Evolutionary conservation across 2,113 vertebrate species (phyloP), one percentile per base, ranked within the genome.

Genomic region (human): DNA sequence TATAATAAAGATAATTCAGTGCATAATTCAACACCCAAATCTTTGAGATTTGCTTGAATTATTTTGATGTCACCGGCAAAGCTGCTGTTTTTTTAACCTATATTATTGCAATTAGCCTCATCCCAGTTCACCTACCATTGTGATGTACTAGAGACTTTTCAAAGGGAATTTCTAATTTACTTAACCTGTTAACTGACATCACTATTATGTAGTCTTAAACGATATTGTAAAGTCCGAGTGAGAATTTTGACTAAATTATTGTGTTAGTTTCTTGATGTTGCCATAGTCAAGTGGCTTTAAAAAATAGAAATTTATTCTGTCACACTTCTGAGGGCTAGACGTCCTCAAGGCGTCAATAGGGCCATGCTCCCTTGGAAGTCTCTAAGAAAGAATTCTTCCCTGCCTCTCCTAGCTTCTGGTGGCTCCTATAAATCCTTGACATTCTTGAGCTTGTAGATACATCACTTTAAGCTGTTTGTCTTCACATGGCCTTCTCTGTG

Each of bases 1-100:
- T 72, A 83, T 76, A 70, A 40, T 45, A 85, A 82, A 82, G 14
- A 61, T 88, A 61, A 68, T 27, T 64, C 16, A 40, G 61, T 43
- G 25, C 18, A 27, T 55, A 70, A 61, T 79, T 93, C 55, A 76
- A 57, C 59, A 90, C 6, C 17, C 25, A 90, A 52, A 52, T 91
- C 27, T 76, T 93, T 76, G 38, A 93, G 73, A 86, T 75, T 78
- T 91, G 8, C 18, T 83, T 93, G 38, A 52, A 93, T 89, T 95
- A 70, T 78, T 90, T 95, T 68, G 66, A 88, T 38, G 14, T 84
- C 70, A 35, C 40, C 1, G 7, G 38, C 40, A 75, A 96, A 70
- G 6, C 55, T 81, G 50, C 2, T 91, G 52, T 55, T 88, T 83
- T 61, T 14, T 35, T 20, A 55, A 30, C 10, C 64, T 70, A 20